Conservation (phyloP, 1,140 invertebrate genomes). For the Macrotrachela quadricornifera region DNA sequence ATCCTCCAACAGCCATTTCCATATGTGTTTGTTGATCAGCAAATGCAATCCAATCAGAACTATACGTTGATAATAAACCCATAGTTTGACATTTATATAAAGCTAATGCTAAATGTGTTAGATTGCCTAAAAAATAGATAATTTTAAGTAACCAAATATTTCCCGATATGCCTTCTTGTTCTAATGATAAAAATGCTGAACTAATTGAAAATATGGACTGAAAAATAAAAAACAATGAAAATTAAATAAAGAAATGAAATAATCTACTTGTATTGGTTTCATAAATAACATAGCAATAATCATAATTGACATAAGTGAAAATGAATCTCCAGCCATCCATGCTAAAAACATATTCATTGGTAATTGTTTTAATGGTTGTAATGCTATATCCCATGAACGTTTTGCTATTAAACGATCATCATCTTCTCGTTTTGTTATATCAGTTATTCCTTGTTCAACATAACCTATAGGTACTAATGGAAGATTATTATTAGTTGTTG, state of each 20-base stretch:
- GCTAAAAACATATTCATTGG: slow-evolving; percentile 99
- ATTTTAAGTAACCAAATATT: slow-evolving; percentile 66
- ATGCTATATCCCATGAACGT: slow-evolving; percentile 74
- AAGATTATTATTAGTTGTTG: no score
- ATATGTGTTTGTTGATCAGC: slow-evolving; percentile 5
- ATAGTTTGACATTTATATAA: slow-evolving; percentile 96
- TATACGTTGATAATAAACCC: slow-evolving; percentile 85
- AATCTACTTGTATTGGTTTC: slow-evolving; percentile 37
- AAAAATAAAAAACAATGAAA: slow-evolving; percentile 28
- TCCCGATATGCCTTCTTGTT: slow-evolving; percentile 34
- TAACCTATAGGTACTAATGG: neutral
- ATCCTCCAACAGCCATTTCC: slow-evolving; percentile 8
- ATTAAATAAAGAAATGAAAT: no score
- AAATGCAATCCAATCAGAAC: slow-evolving; percentile 70
- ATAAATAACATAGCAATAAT: slow-evolving; percentile 98
- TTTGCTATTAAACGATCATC: slow-evolving; percentile 3
- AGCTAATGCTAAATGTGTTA: slow-evolving; percentile 71
- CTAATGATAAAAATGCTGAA: no score
- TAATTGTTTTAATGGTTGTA: slow-evolving; percentile 70
- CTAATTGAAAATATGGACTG: slow-evolving; percentile 41
- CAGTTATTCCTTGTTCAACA: neutral
- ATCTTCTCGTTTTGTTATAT: neutral
- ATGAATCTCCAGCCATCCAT: slow-evolving; percentile 98
- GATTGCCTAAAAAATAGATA: slow-evolving; percentile 78
- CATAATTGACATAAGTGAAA: slow-evolving; percentile 99